Evolutionary conservation across 1,140 invertebrate genomes (phyloP).

Genomic region (Trypoxylus dichotomus): DNA sequence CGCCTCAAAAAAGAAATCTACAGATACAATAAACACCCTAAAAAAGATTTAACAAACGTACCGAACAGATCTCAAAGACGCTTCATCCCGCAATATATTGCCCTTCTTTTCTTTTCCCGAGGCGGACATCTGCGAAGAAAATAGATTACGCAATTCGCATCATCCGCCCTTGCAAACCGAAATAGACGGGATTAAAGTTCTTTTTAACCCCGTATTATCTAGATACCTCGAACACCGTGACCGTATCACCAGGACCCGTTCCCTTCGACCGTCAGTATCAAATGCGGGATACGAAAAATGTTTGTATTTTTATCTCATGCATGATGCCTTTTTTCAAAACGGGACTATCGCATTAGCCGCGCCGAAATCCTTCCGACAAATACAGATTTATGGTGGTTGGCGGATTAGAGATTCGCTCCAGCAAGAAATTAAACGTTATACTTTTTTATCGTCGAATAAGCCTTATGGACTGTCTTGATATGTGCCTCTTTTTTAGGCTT

Average conservation of each 20-base stretch:
- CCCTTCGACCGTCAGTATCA: not conserved
- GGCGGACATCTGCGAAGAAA: conserved; percentile 14
- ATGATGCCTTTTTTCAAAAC: conserved; percentile 9
- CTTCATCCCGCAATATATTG: conserved; percentile 13
- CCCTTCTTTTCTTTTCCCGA: not conserved
- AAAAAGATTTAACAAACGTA: conserved; percentile 5
- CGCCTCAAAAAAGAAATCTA: not conserved
- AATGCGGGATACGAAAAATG: conserved; percentile 16
- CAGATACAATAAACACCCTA: not conserved
- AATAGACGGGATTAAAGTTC: conserved; percentile 1
- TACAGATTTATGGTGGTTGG: conserved; percentile 10
- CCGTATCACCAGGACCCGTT: not conserved
- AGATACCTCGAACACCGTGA: not conserved
- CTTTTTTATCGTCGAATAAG: not conserved
- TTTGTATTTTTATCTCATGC: conserved; percentile 24
- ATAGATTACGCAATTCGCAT: conserved; percentile 25
- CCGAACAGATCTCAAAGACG: not conserved
- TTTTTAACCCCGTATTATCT: conserved; percentile 10
- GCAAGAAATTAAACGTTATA: conserved; percentile 14
- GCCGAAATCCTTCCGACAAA: conserved; percentile 11
- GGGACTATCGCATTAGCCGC: conserved; percentile 6
- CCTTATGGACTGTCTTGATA: no score
- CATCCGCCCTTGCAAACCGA: not conserved
- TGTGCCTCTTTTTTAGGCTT: no score
- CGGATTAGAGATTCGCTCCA: not conserved